These are phyloP conservation scores for Pan troglodytes DNA, from an alignment of 2,113 vertebrate species.

Conservation along the genomic window DNA sequence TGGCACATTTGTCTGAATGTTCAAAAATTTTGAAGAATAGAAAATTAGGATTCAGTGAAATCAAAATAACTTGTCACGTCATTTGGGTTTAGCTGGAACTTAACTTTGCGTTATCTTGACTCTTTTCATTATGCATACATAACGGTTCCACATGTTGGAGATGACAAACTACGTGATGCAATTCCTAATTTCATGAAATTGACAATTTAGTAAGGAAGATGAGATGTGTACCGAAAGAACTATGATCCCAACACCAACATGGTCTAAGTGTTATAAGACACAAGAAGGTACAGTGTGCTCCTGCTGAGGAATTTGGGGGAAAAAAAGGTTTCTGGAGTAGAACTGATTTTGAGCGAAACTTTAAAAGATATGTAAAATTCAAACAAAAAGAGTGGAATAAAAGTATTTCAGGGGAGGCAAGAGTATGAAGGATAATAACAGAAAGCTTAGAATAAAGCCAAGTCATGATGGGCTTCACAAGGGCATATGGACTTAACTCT, in stretches of 20 bases:
- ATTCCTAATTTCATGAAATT: slow-evolving; percentile 2
- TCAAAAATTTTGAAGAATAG: background rate
- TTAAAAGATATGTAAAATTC: slow-evolving; percentile 9
- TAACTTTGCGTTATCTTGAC: background rate
- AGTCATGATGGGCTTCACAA: background rate
- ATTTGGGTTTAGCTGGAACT: background rate
- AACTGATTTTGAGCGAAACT: background rate
- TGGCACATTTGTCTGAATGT: slow-evolving; percentile 18
- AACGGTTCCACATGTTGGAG: background rate
- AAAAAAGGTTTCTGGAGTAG: background rate
- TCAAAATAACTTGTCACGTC: background rate
- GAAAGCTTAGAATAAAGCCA: background rate
- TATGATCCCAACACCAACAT: slow-evolving; percentile 21
- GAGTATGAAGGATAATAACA: background rate
- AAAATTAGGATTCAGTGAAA: slow-evolving; percentile 28
- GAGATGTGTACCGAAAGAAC: background rate
- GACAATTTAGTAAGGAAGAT: background rate
- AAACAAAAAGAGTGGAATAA: background rate
- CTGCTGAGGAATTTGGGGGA: background rate
- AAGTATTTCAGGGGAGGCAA: background rate
- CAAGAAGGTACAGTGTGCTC: background rate
- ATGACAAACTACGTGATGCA: background rate
- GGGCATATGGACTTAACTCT: slow-evolving; percentile 32
- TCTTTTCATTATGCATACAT: background rate
- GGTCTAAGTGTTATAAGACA: background rate